A percentile compares a stretch with the other conserved stretches of the same genome.
Conservation (phyloP, 2,113 vertebrate genomes). For the Terrapene triunguis region DNA sequence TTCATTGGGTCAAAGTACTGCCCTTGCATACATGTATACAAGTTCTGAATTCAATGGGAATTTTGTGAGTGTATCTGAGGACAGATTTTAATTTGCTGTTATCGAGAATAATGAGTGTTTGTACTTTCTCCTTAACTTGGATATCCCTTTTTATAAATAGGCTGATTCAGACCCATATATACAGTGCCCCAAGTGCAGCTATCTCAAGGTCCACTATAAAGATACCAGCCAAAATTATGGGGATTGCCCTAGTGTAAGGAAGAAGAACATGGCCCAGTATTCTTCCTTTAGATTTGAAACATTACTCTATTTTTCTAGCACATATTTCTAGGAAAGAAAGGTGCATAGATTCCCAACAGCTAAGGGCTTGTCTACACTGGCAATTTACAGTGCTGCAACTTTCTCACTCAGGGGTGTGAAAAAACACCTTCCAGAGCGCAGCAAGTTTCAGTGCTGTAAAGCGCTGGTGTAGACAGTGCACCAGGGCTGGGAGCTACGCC, state of each 20-base stretch:
- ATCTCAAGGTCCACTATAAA: neutral
- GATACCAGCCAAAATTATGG: neutral
- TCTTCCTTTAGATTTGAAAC: neutral
- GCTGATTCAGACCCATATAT: neutral
- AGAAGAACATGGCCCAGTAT: neutral
- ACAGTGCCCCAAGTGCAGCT: neutral
- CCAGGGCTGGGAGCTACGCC: too few relatives aligned
- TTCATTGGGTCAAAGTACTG: neutral
- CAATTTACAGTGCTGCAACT: too few relatives aligned
- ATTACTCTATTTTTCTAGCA: neutral
- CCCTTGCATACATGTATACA: rapidly evolving
- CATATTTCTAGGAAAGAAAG: neutral
- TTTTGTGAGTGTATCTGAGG: neutral
- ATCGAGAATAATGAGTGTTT: neutral
- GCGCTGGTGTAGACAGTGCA: too few relatives aligned
- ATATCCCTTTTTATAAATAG: neutral
- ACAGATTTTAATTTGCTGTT: conserved; percentile 8
- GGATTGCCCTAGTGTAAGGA: neutral
- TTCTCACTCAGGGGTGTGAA: too few relatives aligned
- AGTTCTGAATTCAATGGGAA: neutral
- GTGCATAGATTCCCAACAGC: neutral
- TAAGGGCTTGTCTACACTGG: neutral
- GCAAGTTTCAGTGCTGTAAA: too few relatives aligned
- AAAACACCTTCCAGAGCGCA: too few relatives aligned
- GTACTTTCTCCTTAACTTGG: conserved; percentile 22